Evolutionary conservation across 2,113 vertebrate species (phyloP).

Genomic region (Mohoua ochrocephala): DNA sequence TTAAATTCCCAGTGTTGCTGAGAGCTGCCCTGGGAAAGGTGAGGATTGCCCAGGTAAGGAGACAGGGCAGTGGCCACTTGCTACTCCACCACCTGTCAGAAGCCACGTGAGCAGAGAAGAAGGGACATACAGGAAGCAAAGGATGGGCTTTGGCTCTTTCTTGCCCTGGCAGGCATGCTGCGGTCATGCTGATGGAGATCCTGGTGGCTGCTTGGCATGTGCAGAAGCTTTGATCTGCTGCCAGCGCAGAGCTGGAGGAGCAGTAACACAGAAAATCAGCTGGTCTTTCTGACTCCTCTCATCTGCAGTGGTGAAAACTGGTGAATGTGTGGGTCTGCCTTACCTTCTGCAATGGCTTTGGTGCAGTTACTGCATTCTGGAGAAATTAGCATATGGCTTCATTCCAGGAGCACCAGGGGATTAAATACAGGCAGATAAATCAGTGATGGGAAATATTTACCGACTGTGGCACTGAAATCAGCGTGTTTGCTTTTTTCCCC

Average conservation of each 20-base stretch:
- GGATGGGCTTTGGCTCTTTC: not conserved
- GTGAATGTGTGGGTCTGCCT: not conserved
- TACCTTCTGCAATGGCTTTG: not conserved
- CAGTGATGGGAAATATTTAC: not conserved
- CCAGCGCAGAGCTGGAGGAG: not conserved
- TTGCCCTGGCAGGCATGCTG: not conserved
- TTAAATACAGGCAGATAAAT: not conserved
- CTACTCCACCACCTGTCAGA: not conserved
- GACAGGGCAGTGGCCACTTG: not conserved
- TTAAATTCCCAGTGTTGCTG: not conserved
- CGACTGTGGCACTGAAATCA: not conserved
- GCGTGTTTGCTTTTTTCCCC: not conserved
- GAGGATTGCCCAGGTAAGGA: not conserved
- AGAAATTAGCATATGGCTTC: not conserved
- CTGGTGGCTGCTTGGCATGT: not conserved
- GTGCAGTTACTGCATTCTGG: not conserved
- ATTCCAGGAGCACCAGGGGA: not conserved
- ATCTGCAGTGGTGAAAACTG: not conserved
- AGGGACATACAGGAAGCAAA: not conserved
- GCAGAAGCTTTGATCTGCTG: not conserved
- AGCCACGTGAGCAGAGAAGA: not conserved
- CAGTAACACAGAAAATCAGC: not conserved
- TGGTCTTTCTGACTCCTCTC: not conserved
- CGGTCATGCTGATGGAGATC: not conserved
- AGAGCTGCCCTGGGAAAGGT: not conserved